Percentiles rank a stretch among this genome's conserved stretches.
phyloP scores from a whole-genome alignment of 2,888 invertebrate species.

The Mellilla xanthometata region DNA sequence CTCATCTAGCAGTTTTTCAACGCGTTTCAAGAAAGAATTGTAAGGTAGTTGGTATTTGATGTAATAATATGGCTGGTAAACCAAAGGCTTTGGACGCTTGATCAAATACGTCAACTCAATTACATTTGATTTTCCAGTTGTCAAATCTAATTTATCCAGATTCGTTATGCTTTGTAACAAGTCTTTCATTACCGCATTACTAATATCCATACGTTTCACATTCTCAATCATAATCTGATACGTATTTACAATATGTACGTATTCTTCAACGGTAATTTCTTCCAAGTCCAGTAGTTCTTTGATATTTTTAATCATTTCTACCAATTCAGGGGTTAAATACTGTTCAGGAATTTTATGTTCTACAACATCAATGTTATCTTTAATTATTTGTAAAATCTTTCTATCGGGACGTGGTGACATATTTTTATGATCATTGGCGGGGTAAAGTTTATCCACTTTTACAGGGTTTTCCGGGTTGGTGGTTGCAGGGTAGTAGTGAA shows the following conservation, averaged over 20 bases:
- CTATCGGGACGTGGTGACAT: neutral
- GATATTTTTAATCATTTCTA: constrained; percentile 5
- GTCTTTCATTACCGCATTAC: constrained; percentile 34
- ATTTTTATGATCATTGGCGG: too few species aligned
- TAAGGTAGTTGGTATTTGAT: constrained; percentile 62
- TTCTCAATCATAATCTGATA: constrained; percentile 23
- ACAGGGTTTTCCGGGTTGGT: too few species aligned
- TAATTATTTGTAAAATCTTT: constrained; percentile 11
- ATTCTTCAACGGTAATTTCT: constrained; percentile 16
- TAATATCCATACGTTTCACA: constrained; percentile 27
- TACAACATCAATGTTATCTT: constrained; percentile 12
- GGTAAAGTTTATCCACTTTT: too few species aligned
- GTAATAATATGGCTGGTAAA: constrained; percentile 54
- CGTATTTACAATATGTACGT: constrained; percentile 14
- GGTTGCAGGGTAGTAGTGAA: too few species aligned
- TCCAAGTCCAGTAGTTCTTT: constrained; percentile 7
- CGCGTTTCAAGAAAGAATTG: constrained; percentile 39
- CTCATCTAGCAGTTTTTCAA: constrained; percentile 36
- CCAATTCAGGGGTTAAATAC: neutral
- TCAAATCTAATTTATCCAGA: constrained; percentile 41
- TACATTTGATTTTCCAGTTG: constrained; percentile 33
- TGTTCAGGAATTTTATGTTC: constrained; percentile 8
- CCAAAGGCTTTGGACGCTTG: constrained; percentile 44
- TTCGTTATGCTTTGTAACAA: constrained; percentile 38
- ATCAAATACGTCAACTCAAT: constrained; percentile 62